Conservation (phyloP, 2,888 invertebrate genomes). For the Trissoscelio sp. region DNA sequence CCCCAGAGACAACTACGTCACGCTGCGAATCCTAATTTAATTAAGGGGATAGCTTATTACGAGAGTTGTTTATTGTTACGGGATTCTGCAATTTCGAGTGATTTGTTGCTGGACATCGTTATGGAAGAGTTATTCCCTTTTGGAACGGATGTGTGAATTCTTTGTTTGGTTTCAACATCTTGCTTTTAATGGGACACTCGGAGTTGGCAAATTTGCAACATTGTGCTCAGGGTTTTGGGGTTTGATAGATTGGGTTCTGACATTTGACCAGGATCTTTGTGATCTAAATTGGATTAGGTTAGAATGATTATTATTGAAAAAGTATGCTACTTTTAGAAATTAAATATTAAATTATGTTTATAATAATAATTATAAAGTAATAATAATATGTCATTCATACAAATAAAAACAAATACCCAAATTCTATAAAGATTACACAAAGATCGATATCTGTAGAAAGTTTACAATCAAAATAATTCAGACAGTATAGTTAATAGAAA, state of each 20-base stretch:
- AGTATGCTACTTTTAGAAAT: too few relatives aligned
- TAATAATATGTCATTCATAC: too few relatives aligned
- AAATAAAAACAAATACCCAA: too few relatives aligned
- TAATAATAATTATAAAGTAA: too few relatives aligned
- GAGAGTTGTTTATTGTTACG: conserved; percentile 66
- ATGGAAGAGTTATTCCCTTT: conserved; percentile 39
- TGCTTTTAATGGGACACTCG: conserved; percentile 18
- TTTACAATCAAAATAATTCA: too few relatives aligned
- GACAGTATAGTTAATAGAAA: too few relatives aligned
- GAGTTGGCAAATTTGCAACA: conserved; percentile 27
- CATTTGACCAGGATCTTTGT: not conserved
- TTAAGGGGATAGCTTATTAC: conserved; percentile 73
- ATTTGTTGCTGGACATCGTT: conserved; percentile 63
- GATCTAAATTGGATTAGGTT: not conserved
- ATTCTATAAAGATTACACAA: too few relatives aligned
- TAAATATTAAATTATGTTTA: too few relatives aligned
- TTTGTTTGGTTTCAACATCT: conserved; percentile 22
- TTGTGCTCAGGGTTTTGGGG: not conserved
- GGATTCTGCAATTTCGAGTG: conserved; percentile 66
- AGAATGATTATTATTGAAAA: too few relatives aligned
- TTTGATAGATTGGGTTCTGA: conserved; percentile 14
- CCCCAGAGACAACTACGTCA: conserved; percentile 69
- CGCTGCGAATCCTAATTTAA: conserved; percentile 82
- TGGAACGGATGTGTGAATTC: conserved; percentile 7
- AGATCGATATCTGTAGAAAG: too few relatives aligned